Evolutionary conservation across 2,888 invertebrate species (phyloP).

Genomic region (Rhaphigaster nebulosa): DNA sequence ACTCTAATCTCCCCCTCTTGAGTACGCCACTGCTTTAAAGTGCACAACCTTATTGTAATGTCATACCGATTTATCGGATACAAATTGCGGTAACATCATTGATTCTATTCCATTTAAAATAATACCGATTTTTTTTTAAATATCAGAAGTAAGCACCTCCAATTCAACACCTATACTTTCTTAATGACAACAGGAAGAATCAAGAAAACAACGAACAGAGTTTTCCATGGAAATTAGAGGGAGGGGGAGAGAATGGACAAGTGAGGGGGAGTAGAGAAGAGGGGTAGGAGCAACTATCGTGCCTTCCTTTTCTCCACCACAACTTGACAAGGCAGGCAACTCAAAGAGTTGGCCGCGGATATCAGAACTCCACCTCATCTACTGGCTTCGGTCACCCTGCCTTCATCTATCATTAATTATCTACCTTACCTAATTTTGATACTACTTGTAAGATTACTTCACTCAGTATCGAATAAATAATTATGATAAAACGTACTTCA

Average conservation of each 20-base stretch:
- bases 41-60: neutral
- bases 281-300: neutral
- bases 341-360: neutral
- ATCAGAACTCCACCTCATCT: neutral
- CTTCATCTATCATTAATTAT: neutral
- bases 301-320: neutral
- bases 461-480: neutral
- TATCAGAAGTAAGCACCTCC: no score
- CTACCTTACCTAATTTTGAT: neutral
- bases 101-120: neutral
- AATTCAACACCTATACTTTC: neutral
- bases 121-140: neutral
- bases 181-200: neutral
- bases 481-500: neutral
- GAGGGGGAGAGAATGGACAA: neutral
- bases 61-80: neutral
- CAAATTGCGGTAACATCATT: neutral
- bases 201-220: neutral
- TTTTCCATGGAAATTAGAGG: constrained; percentile 4
- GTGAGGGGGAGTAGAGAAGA: neutral
- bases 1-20: no score
- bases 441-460: neutral
- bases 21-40: no score
- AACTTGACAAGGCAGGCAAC: neutral
- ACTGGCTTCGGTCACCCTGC: neutral